Conservation (phyloP, 2,113 vertebrate species). For the Channa maculata region DNA sequence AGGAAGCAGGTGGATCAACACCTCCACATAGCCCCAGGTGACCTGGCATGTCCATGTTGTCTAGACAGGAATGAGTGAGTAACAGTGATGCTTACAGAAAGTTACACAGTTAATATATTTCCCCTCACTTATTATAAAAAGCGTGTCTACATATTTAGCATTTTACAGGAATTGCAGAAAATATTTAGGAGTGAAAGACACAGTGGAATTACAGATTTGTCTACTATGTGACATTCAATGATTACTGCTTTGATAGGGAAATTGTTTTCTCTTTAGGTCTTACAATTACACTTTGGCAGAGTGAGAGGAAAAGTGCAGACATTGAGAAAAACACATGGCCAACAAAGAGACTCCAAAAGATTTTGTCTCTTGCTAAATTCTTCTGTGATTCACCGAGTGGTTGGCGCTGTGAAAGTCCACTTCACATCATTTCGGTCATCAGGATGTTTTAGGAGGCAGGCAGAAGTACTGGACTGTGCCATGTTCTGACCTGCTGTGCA, state of each 20-base stretch:
- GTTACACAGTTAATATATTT: slow-evolving; percentile 56
- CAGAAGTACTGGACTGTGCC: slow-evolving; percentile 21
- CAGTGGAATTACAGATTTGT: not conserved
- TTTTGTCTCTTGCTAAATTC: not conserved
- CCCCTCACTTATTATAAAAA: slow-evolving; percentile 44
- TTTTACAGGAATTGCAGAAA: slow-evolving; percentile 1
- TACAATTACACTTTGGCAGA: slow-evolving; percentile 14
- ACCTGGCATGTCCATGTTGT: slow-evolving; percentile 58
- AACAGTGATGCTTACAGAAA: slow-evolving; percentile 47
- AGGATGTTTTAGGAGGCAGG: slow-evolving; percentile 21
- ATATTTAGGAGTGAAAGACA: not conserved
- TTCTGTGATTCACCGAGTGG: not conserved
- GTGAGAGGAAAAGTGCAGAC: not conserved
- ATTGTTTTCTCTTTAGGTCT: slow-evolving; percentile 3
- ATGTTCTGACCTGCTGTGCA: slow-evolving; percentile 8
- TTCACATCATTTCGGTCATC: not conserved
- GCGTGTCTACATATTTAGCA: slow-evolving; percentile 4
- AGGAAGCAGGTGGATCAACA: slow-evolving; percentile 28
- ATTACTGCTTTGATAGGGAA: slow-evolving; percentile 4
- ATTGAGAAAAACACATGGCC: slow-evolving; percentile 31
- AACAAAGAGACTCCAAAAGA: slow-evolving; percentile 1
- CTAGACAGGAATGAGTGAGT: slow-evolving; percentile 79
- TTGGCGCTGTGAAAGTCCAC: not conserved
- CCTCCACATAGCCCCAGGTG: slow-evolving; percentile 52
- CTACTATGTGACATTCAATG: not conserved